Conservation (phyloP, 1,140 invertebrate genomes). For the Nasonia vitripennis region DNA sequence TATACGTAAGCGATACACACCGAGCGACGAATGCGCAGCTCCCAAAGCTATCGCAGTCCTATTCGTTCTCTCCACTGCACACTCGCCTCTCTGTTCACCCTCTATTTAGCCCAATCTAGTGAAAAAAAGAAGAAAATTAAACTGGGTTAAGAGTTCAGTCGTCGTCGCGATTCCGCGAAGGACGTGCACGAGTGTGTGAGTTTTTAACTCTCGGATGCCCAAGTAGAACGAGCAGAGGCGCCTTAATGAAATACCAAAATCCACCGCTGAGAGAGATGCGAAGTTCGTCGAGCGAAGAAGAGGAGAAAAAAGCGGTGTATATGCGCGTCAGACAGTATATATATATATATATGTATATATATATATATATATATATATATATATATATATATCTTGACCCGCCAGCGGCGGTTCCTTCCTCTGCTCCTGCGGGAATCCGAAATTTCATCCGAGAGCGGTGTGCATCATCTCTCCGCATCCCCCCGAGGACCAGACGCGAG, state of each 20-base stretch:
- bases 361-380: background rate
- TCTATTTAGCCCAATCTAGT: background rate
- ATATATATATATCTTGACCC: slow-evolving; percentile 22
- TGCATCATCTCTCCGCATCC: slow-evolving; percentile 6
- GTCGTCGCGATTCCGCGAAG: background rate
- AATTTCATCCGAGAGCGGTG: slow-evolving; percentile 31
- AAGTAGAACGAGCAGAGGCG: background rate
- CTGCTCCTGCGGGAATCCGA: slow-evolving; percentile 33
- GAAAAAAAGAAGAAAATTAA: background rate
- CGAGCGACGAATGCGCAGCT: no score
- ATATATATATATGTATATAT: background rate
- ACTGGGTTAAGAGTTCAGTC: background rate
- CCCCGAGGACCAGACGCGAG: slow-evolving; percentile 3
- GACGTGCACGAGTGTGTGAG: background rate
- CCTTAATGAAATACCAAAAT: background rate
- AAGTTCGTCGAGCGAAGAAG: background rate
- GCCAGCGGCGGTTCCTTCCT: slow-evolving; percentile 42
- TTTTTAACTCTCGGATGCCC: background rate
- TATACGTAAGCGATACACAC: no score
- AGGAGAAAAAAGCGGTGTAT: background rate
- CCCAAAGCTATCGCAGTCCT: no score
- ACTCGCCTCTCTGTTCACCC: background rate
- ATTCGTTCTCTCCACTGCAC: no score
- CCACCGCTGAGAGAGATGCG: background rate
- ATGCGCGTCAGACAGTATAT: slow-evolving; percentile 20